Base-by-base conservation (phyloP, 2,888 invertebrate species). In the Cephus nigrinus region DNA sequence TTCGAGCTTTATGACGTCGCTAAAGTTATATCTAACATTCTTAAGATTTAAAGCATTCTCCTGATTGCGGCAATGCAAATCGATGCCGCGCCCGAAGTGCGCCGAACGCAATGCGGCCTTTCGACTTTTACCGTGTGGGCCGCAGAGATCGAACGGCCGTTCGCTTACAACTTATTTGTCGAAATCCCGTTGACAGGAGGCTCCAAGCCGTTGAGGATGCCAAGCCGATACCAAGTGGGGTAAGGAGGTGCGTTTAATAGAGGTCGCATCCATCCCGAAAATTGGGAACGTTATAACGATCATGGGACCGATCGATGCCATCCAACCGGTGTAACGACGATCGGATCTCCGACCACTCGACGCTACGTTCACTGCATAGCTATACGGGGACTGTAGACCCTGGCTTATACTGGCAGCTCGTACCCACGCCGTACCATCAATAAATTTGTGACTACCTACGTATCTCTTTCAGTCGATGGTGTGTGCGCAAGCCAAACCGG, bases 401-500 rank as follows among this genome's bases (percentile, higher is more conserved):
- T 55, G 23, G 55, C 55, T 55, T 55, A 55, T 55, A 55, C 55
- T 55, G 55, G 23, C 55, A 55, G 23, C 55, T 55, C 55, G 55
- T 55, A 55, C 55, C 55, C 55, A 55, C 35, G 74, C 35, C 34
- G 74, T 34, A 35, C 33, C 74, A 55, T 80, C 84, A 82, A 87
- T 87, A 86, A 87, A 86, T 86, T 84, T 82, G 83, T 80, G 82
- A 78, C 83, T 84, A 83, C 84, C 80, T 79, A 82, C 76, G 74
- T 55, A 68, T 75, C 40, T 75, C 55, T 55, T 9, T 15, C 76
- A 75, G 68, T 73, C 55, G 55, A 80, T 80, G 75, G 83, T 82
- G 85, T 79, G 86, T 84, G 86, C 86, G 84, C 88, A 87, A 85
- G 88, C 85, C 86, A 86, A 89, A 89, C 89, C 89, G 89, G 89